These are phyloP conservation scores for Pampusana beccarii DNA, from an alignment of 2,113 vertebrate genomes.

Conservation along the genomic window DNA sequence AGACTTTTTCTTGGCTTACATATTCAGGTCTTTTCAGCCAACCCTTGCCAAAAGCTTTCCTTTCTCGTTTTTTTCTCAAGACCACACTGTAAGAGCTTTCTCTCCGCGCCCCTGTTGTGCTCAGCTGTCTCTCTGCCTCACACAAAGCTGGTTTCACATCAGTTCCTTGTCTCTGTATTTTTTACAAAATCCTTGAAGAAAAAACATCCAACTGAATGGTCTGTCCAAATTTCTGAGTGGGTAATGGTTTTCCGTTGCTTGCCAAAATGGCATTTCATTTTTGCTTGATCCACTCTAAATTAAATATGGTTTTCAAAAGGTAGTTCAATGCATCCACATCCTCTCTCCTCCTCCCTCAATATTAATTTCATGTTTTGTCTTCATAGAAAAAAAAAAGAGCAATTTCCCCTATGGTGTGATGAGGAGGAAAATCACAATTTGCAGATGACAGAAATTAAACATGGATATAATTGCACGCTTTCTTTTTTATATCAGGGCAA, in stretches of 20 bases:
- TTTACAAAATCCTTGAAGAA: not conserved
- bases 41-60: not conserved
- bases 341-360: not conserved
- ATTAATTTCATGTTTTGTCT: not conserved
- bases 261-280: not conserved
- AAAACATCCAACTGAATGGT: not conserved
- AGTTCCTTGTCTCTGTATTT: not conserved
- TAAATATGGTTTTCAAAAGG: not conserved
- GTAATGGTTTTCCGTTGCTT: not conserved
- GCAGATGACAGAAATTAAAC: not conserved
- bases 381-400: not conserved
- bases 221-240: not conserved
- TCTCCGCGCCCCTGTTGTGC: not conserved
- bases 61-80: not conserved
- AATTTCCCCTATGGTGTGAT: not conserved
- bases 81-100: not conserved
- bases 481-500: not conserved
- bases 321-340: not conserved
- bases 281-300: not conserved
- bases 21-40: not conserved
- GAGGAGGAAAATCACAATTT: not conserved
- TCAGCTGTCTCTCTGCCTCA: not conserved
- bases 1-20: not conserved
- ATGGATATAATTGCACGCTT: not conserved
- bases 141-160: not conserved